Conservation (phyloP, 1,140 invertebrate genomes). For the Lysiphlebus fabarum region DNA sequence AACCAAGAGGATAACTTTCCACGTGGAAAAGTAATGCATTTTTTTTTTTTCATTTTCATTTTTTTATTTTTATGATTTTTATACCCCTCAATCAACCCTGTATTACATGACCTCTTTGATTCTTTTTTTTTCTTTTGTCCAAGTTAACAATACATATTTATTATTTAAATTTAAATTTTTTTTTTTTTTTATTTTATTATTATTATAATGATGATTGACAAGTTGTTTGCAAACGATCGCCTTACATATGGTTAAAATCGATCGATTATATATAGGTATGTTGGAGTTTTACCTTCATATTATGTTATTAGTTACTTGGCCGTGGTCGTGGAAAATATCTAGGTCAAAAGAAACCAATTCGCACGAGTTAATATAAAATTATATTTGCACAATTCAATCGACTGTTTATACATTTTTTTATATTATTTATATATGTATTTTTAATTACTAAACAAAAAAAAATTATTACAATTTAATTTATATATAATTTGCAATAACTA, state of each 20-base stretch:
- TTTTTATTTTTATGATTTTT: not conserved
- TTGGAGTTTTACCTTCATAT: slow-evolving; percentile 15
- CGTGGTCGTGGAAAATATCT: slow-evolving; percentile 8
- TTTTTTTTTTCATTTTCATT: slow-evolving; percentile 1
- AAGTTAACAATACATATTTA: not conserved
- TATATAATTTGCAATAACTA: too few relatives aligned
- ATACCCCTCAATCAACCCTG: not conserved
- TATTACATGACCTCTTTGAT: too few relatives aligned
- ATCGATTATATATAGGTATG: slow-evolving; percentile 15
- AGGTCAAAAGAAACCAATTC: not conserved
- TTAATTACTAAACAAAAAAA: too few relatives aligned
- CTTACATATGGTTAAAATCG: not conserved
- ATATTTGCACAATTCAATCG: too few relatives aligned
- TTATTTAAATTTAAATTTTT: not conserved
- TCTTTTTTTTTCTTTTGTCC: not conserved
- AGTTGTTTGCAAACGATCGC: not conserved
- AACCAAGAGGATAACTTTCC: slow-evolving; percentile 18
- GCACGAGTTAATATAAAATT: too few relatives aligned
- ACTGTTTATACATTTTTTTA: too few relatives aligned
- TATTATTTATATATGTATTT: too few relatives aligned
- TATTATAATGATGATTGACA: not conserved
- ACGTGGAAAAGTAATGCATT: slow-evolving; percentile 1
- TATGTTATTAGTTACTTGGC: slow-evolving; percentile 15
- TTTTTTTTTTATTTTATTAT: not conserved
- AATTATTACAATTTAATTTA: too few relatives aligned